phyloP scores from a whole-genome alignment of 2,113 vertebrate species.

The Echinops telfairi region DNA sequence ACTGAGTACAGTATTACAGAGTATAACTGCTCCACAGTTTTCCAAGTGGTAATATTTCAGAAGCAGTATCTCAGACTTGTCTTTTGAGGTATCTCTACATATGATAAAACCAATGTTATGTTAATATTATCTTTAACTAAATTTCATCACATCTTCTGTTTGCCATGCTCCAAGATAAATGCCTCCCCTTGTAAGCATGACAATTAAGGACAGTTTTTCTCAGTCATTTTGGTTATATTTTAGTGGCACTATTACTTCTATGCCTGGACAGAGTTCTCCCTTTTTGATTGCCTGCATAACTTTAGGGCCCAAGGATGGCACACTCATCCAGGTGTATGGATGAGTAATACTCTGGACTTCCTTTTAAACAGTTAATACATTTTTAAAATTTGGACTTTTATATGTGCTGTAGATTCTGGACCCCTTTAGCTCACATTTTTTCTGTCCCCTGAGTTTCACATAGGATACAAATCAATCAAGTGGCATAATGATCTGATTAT shows the following conservation, averaged over 20 bases:
- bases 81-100: background rate
- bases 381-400: slow-evolving; percentile 12
- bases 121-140: background rate
- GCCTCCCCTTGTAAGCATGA: background rate
- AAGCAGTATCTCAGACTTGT: background rate
- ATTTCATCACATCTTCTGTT: background rate
- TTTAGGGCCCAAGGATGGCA: background rate
- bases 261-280: background rate
- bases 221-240: background rate
- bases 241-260: background rate
- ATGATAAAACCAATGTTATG: background rate
- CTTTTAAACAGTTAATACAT: background rate
- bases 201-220: background rate
- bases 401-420: background rate
- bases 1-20: too few relatives aligned
- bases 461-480: background rate
- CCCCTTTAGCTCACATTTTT: slow-evolving; percentile 20
- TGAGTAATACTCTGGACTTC: background rate
- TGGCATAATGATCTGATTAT: background rate
- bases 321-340: background rate
- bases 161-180: background rate
- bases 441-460: slow-evolving; percentile 2
- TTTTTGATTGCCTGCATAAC: background rate
- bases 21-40: background rate
- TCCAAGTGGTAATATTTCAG: background rate